A percentile compares a stretch with the other conserved stretches of the same genome.
These are phyloP conservation scores for Eupleurogrammus muticus DNA, from an alignment of 2,797 vertebrate genomes.

Conservation along the genomic window DNA sequence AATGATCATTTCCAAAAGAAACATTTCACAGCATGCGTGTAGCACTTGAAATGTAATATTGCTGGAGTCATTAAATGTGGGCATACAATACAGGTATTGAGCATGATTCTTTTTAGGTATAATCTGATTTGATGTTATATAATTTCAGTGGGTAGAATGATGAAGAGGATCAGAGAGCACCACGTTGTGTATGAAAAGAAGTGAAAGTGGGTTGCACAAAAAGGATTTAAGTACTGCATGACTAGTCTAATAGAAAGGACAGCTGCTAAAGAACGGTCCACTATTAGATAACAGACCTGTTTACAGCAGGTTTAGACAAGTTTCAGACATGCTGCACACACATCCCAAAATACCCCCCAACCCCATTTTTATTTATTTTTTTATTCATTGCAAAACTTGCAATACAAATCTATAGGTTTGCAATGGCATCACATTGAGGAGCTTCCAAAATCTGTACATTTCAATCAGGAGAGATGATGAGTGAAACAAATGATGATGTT, in stretches of 20 bases:
- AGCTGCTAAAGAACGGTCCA: slow-evolving; percentile 60
- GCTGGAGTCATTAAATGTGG: slow-evolving; percentile 39
- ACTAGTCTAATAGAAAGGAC: slow-evolving; percentile 67
- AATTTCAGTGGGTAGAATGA: slow-evolving; percentile 78
- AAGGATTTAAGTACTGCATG: slow-evolving; percentile 73
- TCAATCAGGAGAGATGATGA: too few species aligned
- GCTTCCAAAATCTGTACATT: too few species aligned
- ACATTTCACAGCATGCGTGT: slow-evolving; percentile 1
- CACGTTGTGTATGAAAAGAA: slow-evolving; percentile 71
- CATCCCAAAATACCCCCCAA: slow-evolving; percentile 3
- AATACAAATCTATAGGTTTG: background rate
- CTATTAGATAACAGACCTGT: slow-evolving; percentile 69
- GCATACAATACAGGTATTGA: slow-evolving; percentile 58
- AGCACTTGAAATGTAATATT: slow-evolving; percentile 15
- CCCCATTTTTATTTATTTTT: background rate
- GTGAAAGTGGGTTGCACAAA: slow-evolving; percentile 77
- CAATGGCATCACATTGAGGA: too few species aligned
- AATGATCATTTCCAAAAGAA: slow-evolving; percentile 18
- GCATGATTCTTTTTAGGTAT: slow-evolving; percentile 65
- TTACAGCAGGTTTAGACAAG: slow-evolving; percentile 44
- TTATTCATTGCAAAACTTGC: background rate
- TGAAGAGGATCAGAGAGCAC: slow-evolving; percentile 69
- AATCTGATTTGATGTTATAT: slow-evolving; percentile 79
- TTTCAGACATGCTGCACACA: slow-evolving; percentile 25
- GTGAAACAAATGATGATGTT: too few species aligned